Evolutionary conservation across 2,797 vertebrate genomes (phyloP), one percentile per base, ranked within the genome.

Genomic region (Microchirus variegatus): DNA sequence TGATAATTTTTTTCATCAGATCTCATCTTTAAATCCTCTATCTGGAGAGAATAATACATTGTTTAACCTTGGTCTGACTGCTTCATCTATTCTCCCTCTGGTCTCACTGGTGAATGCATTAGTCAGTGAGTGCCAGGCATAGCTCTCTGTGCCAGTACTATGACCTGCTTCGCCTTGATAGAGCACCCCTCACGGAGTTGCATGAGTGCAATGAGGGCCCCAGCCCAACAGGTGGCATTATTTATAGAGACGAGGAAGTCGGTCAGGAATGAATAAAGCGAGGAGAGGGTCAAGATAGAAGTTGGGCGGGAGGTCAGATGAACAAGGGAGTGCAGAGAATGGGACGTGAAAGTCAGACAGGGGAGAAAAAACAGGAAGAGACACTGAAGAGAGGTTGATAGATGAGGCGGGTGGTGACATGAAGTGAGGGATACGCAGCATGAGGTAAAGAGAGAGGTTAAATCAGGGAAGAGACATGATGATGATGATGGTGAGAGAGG

Each of bases 211-310:
- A 85, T 87, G 80, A 87, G 77, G 72, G 82, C 69, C 71, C 36
- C 16, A 19, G 57, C 70, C 89, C 90, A 90, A 91, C 91, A 93
- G 92, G 91, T 92, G 91, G 86, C 87, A 87, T 91, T 86, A 65
- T 91, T 91, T 89, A 92, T 88, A 84, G 79, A 37, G 66, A 69
- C 26, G 36, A 52, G 40, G 46, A 26, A 22, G 15, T 13, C 36
- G 48, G 54, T 44, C 56, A 63, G 43, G 49, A 70, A 66, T 63
- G 45, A 77, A 45, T 63, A 43, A 77, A 45, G 44, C 45, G 44
- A 55, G n/a, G 38, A 58, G 60, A 43, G 53, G 43, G 41, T 58
- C 54, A 37, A 35, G 36, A 59, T 53, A 59, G 54, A 56, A 59
- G 50, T 11, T n/a, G 22, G 44, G 17, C n/a, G 53, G 55, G 14